Evolutionary conservation across 2,113 vertebrate genomes (phyloP).

Genomic region (Athene cunicularia): DNA sequence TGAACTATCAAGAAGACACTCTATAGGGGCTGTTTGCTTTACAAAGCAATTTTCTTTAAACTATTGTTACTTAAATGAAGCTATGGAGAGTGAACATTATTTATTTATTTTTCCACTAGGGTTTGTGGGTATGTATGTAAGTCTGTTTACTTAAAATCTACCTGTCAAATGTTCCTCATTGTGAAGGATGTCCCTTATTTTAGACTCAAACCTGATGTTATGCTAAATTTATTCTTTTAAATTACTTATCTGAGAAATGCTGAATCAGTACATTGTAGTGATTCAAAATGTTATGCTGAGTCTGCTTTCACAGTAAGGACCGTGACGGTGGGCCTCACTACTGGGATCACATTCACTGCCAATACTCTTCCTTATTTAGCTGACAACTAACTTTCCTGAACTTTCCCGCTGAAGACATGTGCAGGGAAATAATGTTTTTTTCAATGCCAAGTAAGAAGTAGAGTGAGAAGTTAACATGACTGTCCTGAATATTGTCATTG

Average conservation of each 20-base stretch:
- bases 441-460: neutral
- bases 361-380: neutral
- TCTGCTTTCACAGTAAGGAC: neutral
- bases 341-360: neutral
- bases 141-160: neutral
- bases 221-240: conserved; percentile 25
- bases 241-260: conserved; percentile 11
- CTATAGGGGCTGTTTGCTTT: neutral
- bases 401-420: neutral
- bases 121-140: neutral
- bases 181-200: conserved; percentile 27
- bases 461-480: neutral
- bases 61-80: neutral
- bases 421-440: neutral
- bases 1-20: neutral
- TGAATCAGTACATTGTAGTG: neutral
- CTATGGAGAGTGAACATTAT: neutral
- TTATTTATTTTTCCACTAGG: neutral
- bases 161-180: neutral
- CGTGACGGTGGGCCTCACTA: neutral
- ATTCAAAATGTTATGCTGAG: neutral
- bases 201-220: neutral
- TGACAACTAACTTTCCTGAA: neutral
- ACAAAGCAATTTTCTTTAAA: neutral
- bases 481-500: neutral